Base-by-base conservation (phyloP, 2,113 vertebrate genomes). In the Sebastes schlegelii region DNA sequence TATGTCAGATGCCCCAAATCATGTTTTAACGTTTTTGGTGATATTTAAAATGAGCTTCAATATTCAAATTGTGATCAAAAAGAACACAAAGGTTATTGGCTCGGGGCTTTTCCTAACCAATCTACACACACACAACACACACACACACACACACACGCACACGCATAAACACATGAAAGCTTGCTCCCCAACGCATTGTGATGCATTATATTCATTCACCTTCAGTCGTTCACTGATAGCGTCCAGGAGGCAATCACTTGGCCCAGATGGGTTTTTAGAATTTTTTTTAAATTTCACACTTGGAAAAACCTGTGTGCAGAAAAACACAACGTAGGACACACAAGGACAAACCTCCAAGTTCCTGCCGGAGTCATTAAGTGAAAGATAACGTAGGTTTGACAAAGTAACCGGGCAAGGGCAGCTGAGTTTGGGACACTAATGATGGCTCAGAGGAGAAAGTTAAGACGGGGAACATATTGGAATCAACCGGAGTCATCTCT, bases 391-490 rank as follows among this genome's bases (percentile, higher is more conserved):
- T 69, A 42, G 74, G 71, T 78, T 78, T 23, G 76, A 74, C 71
- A n/a, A 17, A 66, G 66, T 14, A 46, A 13, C 54, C 1, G 34
- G 49, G n/a, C n/a, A 17, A 78, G 43, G 77, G 19, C 65, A 17
- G 66, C 21, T 5, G 8, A n/a, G 63, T 57, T 51, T 49, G 51
- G 58, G 64, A 34, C 67, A 10, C 23, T 88, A 74, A 86, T 75
- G 79, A 84, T 67, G 86, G 61, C 81, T 81, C 8, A 13, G 40
- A 82, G 84, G 74, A 54, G 76, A 26, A 21, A 17, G 80, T 55
- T n/a, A 43, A 85, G 87, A 69, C 55, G 12, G 51, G 6, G 45
- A 80, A 62, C 77, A 48, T 71, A 60, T 60, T 75, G 69, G 74
- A 84, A 43, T 52, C 26, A 57, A 46, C 68, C 13, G 4, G 26